Conservation (phyloP, 2,113 vertebrate species). For the Oxygymnocypris stewartii region DNA sequence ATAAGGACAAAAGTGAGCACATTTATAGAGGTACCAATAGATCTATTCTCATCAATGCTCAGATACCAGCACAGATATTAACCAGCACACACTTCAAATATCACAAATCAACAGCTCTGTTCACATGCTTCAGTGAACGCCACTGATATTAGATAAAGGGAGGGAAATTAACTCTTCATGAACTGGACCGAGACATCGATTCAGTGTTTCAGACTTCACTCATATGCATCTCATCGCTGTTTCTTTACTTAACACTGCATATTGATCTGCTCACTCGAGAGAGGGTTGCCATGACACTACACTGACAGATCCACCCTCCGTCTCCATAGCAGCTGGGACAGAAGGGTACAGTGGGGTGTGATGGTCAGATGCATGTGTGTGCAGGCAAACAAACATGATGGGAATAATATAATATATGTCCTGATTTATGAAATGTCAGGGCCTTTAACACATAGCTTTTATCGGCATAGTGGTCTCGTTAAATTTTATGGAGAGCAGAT, state of each 20-base stretch:
- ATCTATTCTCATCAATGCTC: background rate
- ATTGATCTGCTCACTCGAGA: conserved; percentile 37
- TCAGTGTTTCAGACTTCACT: conserved; percentile 9
- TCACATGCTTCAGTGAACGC: background rate
- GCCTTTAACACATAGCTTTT: conserved; percentile 10
- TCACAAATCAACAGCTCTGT: background rate
- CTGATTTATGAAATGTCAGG: conserved; percentile 47
- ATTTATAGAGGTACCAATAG: background rate
- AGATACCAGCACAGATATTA: background rate
- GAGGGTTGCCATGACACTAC: conserved; percentile 42
- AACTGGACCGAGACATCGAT: conserved; percentile 7
- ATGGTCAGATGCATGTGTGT: conserved; percentile 27
- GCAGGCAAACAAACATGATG: background rate
- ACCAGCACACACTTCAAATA: background rate
- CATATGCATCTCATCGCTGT: background rate
- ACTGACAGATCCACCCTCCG: conserved; percentile 15
- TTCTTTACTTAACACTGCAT: background rate
- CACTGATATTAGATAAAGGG: background rate
- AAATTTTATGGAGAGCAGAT: conserved; percentile 38
- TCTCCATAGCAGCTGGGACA: conserved; percentile 11
- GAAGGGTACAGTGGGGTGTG: conserved; percentile 1
- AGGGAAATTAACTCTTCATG: background rate
- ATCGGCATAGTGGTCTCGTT: background rate
- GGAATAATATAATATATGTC: background rate
- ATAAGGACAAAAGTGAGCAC: background rate